Evolutionary conservation across 2,113 vertebrate species (phyloP).

Genomic region (Alethe diademata): DNA sequence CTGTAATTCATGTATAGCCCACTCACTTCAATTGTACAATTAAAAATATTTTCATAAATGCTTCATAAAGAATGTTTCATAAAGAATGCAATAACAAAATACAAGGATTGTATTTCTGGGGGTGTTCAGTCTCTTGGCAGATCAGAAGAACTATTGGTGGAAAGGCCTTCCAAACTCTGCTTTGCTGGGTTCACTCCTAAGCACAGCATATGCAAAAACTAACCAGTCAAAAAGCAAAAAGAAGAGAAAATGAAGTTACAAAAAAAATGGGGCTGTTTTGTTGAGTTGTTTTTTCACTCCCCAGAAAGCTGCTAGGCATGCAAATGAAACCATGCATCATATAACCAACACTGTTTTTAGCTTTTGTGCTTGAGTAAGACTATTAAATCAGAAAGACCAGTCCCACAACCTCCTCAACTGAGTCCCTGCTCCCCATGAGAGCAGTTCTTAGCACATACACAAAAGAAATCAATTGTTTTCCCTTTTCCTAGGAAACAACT

Average conservation of each 20-base stretch:
- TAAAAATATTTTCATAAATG: background rate
- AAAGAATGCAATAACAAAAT: background rate
- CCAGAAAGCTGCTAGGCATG: background rate
- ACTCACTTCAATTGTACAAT: background rate
- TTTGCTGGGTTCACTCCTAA: background rate
- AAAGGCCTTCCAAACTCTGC: background rate
- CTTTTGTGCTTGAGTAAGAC: background rate
- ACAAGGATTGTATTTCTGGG: background rate
- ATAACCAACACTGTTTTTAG: background rate
- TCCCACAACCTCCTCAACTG: background rate
- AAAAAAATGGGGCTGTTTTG: background rate
- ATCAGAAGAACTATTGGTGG: background rate
- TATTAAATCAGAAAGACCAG: background rate
- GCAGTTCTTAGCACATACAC: background rate
- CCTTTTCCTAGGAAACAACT: background rate
- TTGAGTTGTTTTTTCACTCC: background rate
- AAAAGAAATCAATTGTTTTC: background rate
- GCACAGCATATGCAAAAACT: background rate
- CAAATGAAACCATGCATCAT: background rate
- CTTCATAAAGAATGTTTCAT: background rate
- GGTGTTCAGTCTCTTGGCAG: background rate
- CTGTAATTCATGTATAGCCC: background rate
- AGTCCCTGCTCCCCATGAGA: background rate
- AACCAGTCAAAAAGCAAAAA: background rate
- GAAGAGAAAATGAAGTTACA: background rate